Conservation (phyloP, 1,140 invertebrate genomes). For the Trichoplusia ni region DNA sequence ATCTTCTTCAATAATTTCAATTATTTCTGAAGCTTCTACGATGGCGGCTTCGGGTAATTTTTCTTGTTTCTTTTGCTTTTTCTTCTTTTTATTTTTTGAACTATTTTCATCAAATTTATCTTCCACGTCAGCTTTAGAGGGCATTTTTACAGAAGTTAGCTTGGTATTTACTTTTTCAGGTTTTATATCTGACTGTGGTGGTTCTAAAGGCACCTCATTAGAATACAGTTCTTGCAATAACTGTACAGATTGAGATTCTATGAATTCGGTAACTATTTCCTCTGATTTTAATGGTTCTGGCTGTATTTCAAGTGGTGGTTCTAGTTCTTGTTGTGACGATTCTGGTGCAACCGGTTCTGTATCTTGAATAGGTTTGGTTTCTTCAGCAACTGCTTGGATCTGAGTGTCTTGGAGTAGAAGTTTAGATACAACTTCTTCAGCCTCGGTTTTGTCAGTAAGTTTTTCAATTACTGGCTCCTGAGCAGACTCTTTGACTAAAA, state of each 20-base stretch:
- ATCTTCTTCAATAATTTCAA: conserved; percentile 25
- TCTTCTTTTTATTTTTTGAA: conserved; percentile 44
- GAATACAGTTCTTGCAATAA: background rate
- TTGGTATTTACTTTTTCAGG: no score
- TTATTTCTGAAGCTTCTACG: conserved; percentile 15
- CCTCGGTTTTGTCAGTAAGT: background rate
- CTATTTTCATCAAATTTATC: conserved; percentile 7
- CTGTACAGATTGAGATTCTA: background rate
- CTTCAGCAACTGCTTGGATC: background rate
- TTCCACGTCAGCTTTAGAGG: background rate
- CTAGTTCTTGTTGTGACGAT: background rate
- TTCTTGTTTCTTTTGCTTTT: conserved; percentile 45
- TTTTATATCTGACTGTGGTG: no score
- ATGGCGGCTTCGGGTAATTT: conserved; percentile 33
- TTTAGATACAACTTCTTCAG: background rate
- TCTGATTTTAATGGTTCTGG: background rate
- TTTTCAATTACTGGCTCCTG: background rate
- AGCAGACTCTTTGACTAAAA: conserved; percentile 42
- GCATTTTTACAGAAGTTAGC: no score
- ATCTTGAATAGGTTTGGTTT: background rate
- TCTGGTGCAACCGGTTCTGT: background rate
- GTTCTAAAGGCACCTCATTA: background rate
- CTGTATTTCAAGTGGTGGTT: no score
- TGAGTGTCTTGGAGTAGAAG: background rate
- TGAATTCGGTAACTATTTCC: background rate